These are phyloP conservation scores for Coreius guichenoti DNA, from an alignment of 2,797 vertebrate species.

Conservation along the genomic window DNA sequence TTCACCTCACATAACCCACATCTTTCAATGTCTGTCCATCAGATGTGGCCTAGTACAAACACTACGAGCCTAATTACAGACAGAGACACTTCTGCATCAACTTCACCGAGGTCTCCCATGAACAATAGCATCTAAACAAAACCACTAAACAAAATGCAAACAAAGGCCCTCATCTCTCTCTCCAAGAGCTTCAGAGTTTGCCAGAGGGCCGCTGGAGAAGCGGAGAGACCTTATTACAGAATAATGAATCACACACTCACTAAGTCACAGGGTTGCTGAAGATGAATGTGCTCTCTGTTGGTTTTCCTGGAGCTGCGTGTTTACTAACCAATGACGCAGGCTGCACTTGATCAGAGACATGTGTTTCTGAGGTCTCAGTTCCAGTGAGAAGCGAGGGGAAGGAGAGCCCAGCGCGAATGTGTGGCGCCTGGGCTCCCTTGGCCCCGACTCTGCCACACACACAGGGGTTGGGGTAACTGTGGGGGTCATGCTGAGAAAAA, in stretches of 20 bases:
- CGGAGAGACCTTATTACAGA: conserved; percentile 76
- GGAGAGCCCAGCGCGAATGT: conserved; percentile 64
- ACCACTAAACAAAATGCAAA: conserved; percentile 40
- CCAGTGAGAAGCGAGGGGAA: conserved; percentile 75
- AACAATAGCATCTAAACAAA: conserved; percentile 52
- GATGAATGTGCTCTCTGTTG: conserved; percentile 86
- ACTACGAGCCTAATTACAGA: conserved; percentile 41
- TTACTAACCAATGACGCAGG: conserved; percentile 86
- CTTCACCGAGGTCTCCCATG: conserved; percentile 40
- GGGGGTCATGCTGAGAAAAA: conserved; percentile 65
- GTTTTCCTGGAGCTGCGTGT: conserved; percentile 84
- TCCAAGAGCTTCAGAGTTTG: conserved; percentile 72
- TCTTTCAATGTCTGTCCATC: conserved; percentile 17
- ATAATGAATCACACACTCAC: conserved; percentile 85
- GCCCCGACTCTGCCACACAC: conserved; percentile 50
- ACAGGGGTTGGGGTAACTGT: conserved; percentile 54
- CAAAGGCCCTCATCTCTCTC: conserved; percentile 32
- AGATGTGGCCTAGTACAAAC: conserved; percentile 17
- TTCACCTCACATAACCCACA: conserved; percentile 23
- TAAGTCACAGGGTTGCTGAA: conserved; percentile 82
- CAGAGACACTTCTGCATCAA: conserved; percentile 42
- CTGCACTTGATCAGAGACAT: conserved; percentile 85
- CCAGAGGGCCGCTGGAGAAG: conserved; percentile 73
- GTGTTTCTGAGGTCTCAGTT: conserved; percentile 78
- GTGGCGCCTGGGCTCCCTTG: conserved; percentile 71